These are phyloP conservation scores for Streptopelia turtur DNA, from an alignment of 2,797 vertebrate genomes.

Conservation along the genomic window DNA sequence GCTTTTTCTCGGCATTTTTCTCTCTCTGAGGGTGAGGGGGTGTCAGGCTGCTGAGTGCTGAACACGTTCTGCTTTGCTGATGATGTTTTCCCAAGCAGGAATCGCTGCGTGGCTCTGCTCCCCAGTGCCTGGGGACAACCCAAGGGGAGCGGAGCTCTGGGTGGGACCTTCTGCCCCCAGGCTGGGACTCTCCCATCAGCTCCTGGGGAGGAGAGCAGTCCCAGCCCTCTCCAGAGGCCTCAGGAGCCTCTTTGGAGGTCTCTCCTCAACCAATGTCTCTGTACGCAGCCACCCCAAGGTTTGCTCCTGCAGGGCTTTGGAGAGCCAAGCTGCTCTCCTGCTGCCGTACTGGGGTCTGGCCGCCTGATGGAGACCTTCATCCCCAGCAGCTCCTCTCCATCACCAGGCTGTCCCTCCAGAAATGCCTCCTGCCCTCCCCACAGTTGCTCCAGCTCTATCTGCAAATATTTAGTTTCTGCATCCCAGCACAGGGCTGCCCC, in stretches of 20 bases:
- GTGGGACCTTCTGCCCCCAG: neutral
- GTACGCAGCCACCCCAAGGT: neutral
- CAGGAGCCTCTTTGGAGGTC: neutral
- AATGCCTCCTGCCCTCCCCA: neutral
- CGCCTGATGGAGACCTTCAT: constrained; percentile 63
- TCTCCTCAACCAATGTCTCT: accelerated
- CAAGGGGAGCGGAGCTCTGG: neutral
- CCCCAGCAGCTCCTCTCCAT: neutral
- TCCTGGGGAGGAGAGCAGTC: neutral
- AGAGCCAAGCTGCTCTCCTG: neutral
- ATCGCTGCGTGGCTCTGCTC: neutral
- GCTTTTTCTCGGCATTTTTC: neutral
- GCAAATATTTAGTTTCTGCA: neutral
- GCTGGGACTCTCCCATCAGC: neutral
- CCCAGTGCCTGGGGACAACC: neutral
- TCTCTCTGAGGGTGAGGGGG: constrained; percentile 4
- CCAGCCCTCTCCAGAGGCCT: neutral
- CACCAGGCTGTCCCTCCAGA: neutral
- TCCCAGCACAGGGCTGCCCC: neutral
- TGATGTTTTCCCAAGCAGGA: neutral
- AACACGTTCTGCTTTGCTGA: neutral
- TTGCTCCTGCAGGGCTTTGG: neutral
- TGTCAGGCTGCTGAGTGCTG: neutral
- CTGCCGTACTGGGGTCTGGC: constrained; percentile 29
- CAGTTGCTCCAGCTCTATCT: neutral